These are phyloP conservation scores for Mus spretus DNA, from an alignment of 2,797 vertebrate species.

Conservation along the genomic window DNA sequence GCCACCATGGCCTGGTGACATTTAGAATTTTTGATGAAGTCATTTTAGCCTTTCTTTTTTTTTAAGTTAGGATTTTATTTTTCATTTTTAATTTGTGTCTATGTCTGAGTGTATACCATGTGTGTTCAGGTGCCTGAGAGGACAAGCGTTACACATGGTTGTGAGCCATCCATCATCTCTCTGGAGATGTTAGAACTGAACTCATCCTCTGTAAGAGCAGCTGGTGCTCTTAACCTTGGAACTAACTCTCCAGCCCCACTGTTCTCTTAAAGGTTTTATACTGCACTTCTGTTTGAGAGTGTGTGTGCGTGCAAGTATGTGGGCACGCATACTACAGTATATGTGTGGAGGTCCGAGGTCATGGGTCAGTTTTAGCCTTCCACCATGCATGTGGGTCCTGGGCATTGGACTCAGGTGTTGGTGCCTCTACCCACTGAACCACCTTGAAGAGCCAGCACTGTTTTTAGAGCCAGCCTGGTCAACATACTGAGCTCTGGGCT, in stretches of 20 bases:
- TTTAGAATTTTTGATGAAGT: not conserved
- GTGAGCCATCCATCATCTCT: not conserved
- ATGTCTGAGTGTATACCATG: not conserved
- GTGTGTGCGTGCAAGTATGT: not conserved
- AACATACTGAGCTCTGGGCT: not conserved
- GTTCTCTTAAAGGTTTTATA: not conserved
- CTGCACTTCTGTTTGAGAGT: not conserved
- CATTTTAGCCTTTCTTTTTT: not conserved
- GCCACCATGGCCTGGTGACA: not conserved
- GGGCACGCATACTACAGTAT: not conserved
- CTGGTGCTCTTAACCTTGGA: not conserved
- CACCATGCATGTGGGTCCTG: not conserved
- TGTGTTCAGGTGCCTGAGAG: not conserved
- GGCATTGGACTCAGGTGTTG: not conserved
- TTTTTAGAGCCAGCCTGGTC: not conserved
- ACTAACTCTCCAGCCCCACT: not conserved
- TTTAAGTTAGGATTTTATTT: not conserved
- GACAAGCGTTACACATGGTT: not conserved
- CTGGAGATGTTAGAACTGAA: not conserved
- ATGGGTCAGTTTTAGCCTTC: not conserved
- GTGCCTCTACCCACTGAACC: not conserved
- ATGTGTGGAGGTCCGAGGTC: not conserved
- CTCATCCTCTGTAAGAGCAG: not conserved
- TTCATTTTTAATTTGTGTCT: not conserved
- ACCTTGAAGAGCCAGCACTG: not conserved